These are phyloP conservation scores for Osmerus eperlanus DNA, from an alignment of 2,113 vertebrate species.

Conservation along the genomic window DNA sequence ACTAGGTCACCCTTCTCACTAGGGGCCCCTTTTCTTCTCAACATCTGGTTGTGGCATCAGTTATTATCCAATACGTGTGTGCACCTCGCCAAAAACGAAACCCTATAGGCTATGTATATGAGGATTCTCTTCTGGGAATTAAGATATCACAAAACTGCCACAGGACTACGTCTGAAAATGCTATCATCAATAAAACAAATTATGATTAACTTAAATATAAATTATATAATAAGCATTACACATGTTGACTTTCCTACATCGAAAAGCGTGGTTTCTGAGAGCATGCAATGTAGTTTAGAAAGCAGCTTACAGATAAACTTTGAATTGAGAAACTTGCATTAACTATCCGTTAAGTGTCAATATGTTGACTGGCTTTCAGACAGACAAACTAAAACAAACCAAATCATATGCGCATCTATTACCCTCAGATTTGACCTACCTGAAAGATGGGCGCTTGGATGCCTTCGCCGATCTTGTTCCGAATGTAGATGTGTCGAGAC, in stretches of 20 bases:
- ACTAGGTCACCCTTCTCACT: conserved; percentile 60
- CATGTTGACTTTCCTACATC: conserved; percentile 8
- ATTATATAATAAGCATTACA: conserved; percentile 1
- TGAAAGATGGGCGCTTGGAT: conserved; percentile 81
- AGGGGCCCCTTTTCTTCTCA: background rate
- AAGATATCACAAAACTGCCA: too few species aligned
- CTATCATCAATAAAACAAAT: too few species aligned
- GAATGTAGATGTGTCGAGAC: conserved; percentile 82
- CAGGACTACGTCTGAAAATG: too few species aligned
- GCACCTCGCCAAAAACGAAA: conserved; percentile 13
- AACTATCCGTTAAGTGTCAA: too few species aligned
- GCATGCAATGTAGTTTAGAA: background rate
- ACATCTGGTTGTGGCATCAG: background rate
- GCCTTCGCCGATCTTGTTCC: conserved; percentile 79
- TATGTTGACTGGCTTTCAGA: too few species aligned
- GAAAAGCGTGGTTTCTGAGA: too few species aligned
- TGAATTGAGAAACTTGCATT: too few species aligned
- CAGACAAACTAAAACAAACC: background rate
- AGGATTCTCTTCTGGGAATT: too few species aligned
- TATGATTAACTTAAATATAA: too few species aligned
- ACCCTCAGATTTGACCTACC: conserved; percentile 56
- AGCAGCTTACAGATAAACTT: too few species aligned
- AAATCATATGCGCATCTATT: background rate
- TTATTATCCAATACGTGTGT: background rate
- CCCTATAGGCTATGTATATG: background rate